Conservation (phyloP, 37 sponge, comb jelly and placozoan genomes). For the Spongilla lacustris region DNA sequence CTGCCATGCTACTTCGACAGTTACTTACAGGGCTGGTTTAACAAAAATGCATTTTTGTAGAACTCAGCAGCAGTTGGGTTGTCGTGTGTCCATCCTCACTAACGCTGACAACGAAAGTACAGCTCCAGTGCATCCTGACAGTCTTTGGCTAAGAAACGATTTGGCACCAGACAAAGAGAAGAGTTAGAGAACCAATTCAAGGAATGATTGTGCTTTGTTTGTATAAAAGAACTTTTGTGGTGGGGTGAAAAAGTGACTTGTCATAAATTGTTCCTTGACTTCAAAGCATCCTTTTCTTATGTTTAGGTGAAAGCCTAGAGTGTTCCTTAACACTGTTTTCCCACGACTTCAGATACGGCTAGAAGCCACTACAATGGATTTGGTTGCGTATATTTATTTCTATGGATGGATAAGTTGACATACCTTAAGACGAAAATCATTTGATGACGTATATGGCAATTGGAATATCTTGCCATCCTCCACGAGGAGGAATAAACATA, state of each 20-base stretch:
- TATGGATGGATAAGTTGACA: background rate
- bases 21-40: background rate
- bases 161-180: background rate
- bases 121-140: constrained; percentile 23
- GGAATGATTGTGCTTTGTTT: background rate
- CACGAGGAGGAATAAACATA: too few relatives aligned
- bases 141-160: too few relatives aligned
- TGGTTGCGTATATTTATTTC: background rate
- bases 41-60: constrained; percentile 14
- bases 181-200: background rate
- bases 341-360: constrained; percentile 14
- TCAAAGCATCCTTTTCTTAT: background rate
- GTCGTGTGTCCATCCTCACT: constrained; percentile 18
- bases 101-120: constrained; percentile 29
- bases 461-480: background rate
- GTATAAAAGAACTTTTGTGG: background rate
- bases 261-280: background rate
- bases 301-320: background rate
- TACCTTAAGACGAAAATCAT: constrained; percentile 8
- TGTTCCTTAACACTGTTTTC: background rate
- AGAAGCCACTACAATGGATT: constrained; percentile 25
- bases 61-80: constrained; percentile 27
- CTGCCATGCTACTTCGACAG: constrained; percentile 1
- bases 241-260: background rate
- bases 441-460: background rate